Conservation (phyloP, 2,797 vertebrate genomes). For the Vultur gryphus region DNA sequence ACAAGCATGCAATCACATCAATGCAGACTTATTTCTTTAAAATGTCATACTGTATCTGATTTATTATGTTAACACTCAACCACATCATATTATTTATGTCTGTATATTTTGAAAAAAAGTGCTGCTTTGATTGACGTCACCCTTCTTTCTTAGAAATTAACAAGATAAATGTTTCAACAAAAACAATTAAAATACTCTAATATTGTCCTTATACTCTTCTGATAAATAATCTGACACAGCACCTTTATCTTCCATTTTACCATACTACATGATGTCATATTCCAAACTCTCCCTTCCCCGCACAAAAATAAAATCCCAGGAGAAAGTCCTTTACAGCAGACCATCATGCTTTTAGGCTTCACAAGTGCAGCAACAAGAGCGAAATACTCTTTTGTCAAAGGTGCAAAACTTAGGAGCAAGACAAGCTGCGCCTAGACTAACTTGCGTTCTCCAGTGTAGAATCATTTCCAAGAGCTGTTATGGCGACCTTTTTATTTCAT, state of each 20-base stretch:
- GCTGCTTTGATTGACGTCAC: slow-evolving; percentile 78
- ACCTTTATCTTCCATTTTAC: slow-evolving; percentile 73
- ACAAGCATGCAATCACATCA: slow-evolving; percentile 86
- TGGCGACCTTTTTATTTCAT: slow-evolving; percentile 65
- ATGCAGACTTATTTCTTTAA: slow-evolving; percentile 85
- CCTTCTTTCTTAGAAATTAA: slow-evolving; percentile 77
- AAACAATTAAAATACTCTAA: slow-evolving; percentile 74
- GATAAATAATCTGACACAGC: slow-evolving; percentile 79
- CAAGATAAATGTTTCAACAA: slow-evolving; percentile 77
- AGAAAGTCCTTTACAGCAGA: slow-evolving; percentile 72
- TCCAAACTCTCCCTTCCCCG: slow-evolving; percentile 67
- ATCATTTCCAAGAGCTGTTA: slow-evolving; percentile 68
- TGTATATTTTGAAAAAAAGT: slow-evolving; percentile 81
- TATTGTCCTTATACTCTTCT: slow-evolving; percentile 73
- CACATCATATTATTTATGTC: slow-evolving; percentile 84
- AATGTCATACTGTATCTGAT: slow-evolving; percentile 86
- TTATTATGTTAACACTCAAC: slow-evolving; percentile 86
- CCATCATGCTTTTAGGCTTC: slow-evolving; percentile 73
- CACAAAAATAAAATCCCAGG: slow-evolving; percentile 75
- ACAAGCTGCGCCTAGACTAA: slow-evolving; percentile 53
- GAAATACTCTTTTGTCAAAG: slow-evolving; percentile 69
- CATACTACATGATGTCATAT: slow-evolving; percentile 71
- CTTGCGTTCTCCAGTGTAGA: slow-evolving; percentile 65
- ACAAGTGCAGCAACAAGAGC: slow-evolving; percentile 64
- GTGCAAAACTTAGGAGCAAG: slow-evolving; percentile 70